These are phyloP conservation scores for Chymomyza fuscimana DNA, from an alignment of 2,888 invertebrate species.

Conservation along the genomic window DNA sequence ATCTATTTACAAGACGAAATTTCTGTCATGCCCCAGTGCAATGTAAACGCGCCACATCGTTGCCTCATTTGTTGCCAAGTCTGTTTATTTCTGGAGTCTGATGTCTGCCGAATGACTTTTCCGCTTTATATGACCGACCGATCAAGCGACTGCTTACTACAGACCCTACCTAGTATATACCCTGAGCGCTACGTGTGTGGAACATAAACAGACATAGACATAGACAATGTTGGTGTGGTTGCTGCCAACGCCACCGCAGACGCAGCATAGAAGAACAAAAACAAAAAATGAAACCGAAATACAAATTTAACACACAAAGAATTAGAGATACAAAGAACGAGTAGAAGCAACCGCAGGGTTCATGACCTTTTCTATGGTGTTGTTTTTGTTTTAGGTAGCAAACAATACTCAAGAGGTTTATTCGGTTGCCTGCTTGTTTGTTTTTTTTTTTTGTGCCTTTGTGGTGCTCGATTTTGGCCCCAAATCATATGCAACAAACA, in stretches of 20 bases:
- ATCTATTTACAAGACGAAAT: conserved; percentile 53
- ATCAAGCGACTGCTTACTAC: not conserved
- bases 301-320: conserved; percentile 2
- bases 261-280: not conserved
- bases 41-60: conserved; percentile 14
- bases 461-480: not conserved
- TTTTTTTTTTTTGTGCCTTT: not conserved
- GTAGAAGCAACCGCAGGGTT: not conserved
- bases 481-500: not conserved
- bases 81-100: conserved; percentile 68
- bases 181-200: conserved; percentile 59
- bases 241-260: not conserved
- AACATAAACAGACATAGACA: conserved; percentile 49
- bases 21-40: conserved; percentile 42
- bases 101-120: conserved; percentile 63
- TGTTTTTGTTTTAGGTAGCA: not conserved
- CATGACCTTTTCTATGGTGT: not conserved
- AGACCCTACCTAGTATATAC: conserved; percentile 9
- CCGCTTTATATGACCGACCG: conserved; percentile 31
- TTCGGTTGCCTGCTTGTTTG: not conserved
- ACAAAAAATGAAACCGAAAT: not conserved
- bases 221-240: not conserved
- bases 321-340: not conserved
- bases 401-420: not conserved
- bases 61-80: conserved; percentile 40